A percentile compares a stretch with the other conserved stretches of the same genome.
Evolutionary conservation across 2,113 vertebrate species (phyloP).

Genomic region (Sarotherodon lohbergeri): DNA sequence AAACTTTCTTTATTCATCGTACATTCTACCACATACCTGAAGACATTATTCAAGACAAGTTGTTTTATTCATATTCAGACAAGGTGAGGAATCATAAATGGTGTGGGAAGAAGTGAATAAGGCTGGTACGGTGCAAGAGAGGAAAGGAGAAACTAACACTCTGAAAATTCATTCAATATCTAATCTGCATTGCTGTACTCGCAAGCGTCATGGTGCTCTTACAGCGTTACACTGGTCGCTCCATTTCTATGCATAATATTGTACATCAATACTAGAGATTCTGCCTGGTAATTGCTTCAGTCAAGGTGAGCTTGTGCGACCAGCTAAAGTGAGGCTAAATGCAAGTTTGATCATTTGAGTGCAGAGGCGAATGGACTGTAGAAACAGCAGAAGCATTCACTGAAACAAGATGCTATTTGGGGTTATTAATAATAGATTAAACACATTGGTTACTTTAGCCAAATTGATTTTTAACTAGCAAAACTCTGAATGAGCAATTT

Average conservation of each 20-base stretch:
- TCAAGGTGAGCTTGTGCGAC: not conserved
- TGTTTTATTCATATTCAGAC: constrained; percentile 50
- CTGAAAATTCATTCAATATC: constrained; percentile 21
- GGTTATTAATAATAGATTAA: constrained; percentile 41
- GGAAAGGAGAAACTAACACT: not conserved
- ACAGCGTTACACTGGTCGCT: not conserved
- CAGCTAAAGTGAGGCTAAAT: not conserved
- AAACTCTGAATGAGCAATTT: not conserved
- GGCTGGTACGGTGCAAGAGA: not conserved
- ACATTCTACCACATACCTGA: not conserved
- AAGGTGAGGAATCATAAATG: constrained; percentile 27
- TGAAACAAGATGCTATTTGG: constrained; percentile 15
- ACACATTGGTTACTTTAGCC: not conserved
- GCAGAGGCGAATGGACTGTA: not conserved
- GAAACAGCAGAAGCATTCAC: constrained; percentile 6
- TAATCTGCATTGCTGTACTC: constrained; percentile 19
- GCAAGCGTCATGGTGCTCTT: not conserved
- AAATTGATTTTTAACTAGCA: constrained; percentile 43
- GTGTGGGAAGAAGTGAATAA: constrained; percentile 2
- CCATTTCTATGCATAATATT: constrained; percentile 7
- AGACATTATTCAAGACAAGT: constrained; percentile 38
- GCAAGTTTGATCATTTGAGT: constrained; percentile 12
- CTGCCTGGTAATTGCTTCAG: not conserved
- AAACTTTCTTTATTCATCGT: not conserved
- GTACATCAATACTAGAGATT: not conserved